Evolutionary conservation across 2,888 invertebrate species (phyloP).

Genomic region (Pheosia gnoma): DNA sequence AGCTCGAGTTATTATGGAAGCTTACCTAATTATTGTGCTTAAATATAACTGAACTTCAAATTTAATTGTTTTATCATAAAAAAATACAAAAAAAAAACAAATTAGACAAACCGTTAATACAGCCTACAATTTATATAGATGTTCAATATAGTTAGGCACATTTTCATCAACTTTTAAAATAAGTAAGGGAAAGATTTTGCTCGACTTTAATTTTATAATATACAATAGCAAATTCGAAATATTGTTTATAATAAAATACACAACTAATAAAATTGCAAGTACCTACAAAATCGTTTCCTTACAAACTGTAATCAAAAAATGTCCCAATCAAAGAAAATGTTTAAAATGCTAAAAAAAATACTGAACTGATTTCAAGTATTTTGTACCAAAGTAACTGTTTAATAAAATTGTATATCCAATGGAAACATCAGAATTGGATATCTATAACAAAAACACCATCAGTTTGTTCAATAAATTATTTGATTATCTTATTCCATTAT

Average conservation of each 20-base stretch:
- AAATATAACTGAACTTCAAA: conserved; percentile 33
- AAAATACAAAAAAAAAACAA: neutral
- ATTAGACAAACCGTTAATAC: neutral
- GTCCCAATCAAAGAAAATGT: neutral
- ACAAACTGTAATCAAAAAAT: neutral
- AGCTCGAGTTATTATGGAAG: conserved; percentile 52
- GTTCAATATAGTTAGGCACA: conserved; percentile 28
- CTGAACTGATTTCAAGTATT: conserved; percentile 7
- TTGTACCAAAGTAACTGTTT: neutral
- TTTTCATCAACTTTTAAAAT: neutral
- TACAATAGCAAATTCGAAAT: neutral
- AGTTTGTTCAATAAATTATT: neutral
- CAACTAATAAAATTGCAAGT: too few relatives aligned
- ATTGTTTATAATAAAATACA: neutral
- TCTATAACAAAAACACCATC: neutral
- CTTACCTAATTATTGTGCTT: conserved; percentile 41
- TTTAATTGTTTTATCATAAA: neutral
- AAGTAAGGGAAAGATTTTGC: conserved; percentile 18
- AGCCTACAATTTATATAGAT: neutral
- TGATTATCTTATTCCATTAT: neutral
- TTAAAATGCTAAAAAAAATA: neutral
- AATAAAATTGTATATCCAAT: neutral
- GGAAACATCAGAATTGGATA: neutral
- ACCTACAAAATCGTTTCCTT: conserved; percentile 14
- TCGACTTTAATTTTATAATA: neutral